Evolutionary conservation across 2,888 invertebrate genomes (phyloP), one percentile per base, ranked within the genome.

Genomic region (Mamestra brassicae): DNA sequence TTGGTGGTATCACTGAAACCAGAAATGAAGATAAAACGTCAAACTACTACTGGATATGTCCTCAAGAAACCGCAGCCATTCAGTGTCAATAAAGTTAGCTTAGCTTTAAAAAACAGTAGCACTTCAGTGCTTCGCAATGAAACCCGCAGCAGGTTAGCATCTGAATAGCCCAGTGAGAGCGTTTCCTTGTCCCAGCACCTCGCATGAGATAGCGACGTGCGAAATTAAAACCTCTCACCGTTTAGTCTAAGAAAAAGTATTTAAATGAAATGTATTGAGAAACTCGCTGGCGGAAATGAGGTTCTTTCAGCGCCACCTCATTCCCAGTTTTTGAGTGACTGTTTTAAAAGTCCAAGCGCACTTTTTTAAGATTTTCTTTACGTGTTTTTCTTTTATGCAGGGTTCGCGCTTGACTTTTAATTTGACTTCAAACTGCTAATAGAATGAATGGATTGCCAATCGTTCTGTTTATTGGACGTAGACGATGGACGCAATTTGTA

Each of bases 191-290:
- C 92, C 86, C 85, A 58, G 45, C 45, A 87, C 85, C 86, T 89
- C 91, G 90, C 90, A 92, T 92, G 93, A 92, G 93, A 91, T 90
- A 90, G 88, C 91, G 90, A 92, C 89, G 91, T 92, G 93, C 93
- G 91, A 92, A 94, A 95, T 95, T 96, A 95, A 95, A 95, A 93
- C 91, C 87, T 84, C 90, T 92, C 89, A 88, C 89, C 93, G 91
- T 92, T 94, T 93, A 92, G 92, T 90, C 86, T 90, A 87, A 89
- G 92, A 91, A 93, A 83, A 94, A 93, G 93, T 94, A 95, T 95
- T 95, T 94, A 95, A 96, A 95, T 95, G 94, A 95, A 95, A 95
- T 95, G 95, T 95, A 96, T 96, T 95, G 95, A 95, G 93, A 95
- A 95, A 94, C 92, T 92, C 93, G 90, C 92, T 86, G 86, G 90